A percentile compares a stretch with the other conserved stretches of the same genome.
phyloP scores from a whole-genome alignment of 2,888 invertebrate species.

The Limnephilus marmoratus region DNA sequence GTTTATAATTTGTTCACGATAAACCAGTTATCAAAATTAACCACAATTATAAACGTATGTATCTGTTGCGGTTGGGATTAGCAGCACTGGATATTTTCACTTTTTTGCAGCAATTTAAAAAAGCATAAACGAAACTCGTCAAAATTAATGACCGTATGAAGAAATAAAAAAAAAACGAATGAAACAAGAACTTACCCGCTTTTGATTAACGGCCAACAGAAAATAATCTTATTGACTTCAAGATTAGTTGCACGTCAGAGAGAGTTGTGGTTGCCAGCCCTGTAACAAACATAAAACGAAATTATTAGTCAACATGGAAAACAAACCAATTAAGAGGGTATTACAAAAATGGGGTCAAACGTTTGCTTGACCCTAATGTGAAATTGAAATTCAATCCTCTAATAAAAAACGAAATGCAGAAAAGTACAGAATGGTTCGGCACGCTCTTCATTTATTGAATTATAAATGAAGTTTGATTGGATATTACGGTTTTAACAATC shows the following conservation, averaged over 20 bases:
- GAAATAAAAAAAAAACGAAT: not conserved
- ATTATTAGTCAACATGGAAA: not conserved
- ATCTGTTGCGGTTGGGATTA: not conserved
- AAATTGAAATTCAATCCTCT: not conserved
- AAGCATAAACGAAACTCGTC: not conserved
- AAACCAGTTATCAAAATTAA: not conserved
- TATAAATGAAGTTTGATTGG: slow-evolving; percentile 19
- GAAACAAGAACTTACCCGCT: slow-evolving; percentile 30
- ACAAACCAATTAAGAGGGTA: not conserved
- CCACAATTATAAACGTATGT: not conserved
- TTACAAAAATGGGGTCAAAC: not conserved
- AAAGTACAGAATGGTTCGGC: not conserved
- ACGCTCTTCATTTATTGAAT: not conserved
- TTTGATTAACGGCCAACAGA: slow-evolving; percentile 23
- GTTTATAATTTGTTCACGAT: slow-evolving; percentile 6
- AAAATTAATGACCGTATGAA: not conserved
- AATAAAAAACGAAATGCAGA: not conserved
- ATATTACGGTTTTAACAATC: slow-evolving; percentile 29
- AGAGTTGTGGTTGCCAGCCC: slow-evolving; percentile 31
- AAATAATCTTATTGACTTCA: slow-evolving; percentile 3
- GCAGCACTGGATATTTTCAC: not conserved
- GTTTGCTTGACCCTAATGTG: not conserved
- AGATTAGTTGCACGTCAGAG: slow-evolving; percentile 3
- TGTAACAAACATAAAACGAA: slow-evolving; percentile 26
- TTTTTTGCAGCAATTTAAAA: not conserved